Evolutionary conservation across 2,113 vertebrate genomes (phyloP).

Genomic region (Protomyctophum bolini): DNA sequence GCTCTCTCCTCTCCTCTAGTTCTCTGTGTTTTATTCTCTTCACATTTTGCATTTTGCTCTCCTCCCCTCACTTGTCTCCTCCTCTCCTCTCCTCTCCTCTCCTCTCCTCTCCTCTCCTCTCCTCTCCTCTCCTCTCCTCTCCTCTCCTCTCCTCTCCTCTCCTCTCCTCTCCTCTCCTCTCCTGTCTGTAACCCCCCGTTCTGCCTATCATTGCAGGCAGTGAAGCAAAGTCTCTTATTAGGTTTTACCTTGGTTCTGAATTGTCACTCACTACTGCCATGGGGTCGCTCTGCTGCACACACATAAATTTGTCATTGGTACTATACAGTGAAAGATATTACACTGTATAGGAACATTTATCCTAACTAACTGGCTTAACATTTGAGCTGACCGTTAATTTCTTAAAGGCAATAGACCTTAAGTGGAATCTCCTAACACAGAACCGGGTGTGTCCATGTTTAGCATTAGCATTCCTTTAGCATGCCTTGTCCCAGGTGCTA

Average conservation of each 20-base stretch:
- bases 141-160: neutral
- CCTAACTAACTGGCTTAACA: too few relatives aligned
- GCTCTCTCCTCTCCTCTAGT: too few relatives aligned
- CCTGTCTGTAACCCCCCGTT: neutral
- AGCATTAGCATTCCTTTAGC: too few relatives aligned
- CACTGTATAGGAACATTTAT: too few relatives aligned
- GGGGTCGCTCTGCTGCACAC: neutral
- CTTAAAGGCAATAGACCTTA: too few relatives aligned
- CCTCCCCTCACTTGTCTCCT: neutral
- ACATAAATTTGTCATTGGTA: too few relatives aligned
- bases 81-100: neutral
- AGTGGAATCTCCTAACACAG: too few relatives aligned
- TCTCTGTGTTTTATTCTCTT: too few relatives aligned
- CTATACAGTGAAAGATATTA: too few relatives aligned
- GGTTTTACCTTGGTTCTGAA: neutral
- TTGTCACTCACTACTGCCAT: neutral
- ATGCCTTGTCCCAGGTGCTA: too few relatives aligned
- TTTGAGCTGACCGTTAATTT: too few relatives aligned
- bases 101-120: neutral
- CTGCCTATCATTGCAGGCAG: neutral
- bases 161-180: neutral
- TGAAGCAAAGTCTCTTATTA: conserved; percentile 1
- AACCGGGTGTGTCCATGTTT: too few relatives aligned
- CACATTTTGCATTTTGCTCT: neutral
- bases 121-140: neutral